Conservation (phyloP, 2,797 vertebrate genomes). For the Margarornis squamiger region DNA sequence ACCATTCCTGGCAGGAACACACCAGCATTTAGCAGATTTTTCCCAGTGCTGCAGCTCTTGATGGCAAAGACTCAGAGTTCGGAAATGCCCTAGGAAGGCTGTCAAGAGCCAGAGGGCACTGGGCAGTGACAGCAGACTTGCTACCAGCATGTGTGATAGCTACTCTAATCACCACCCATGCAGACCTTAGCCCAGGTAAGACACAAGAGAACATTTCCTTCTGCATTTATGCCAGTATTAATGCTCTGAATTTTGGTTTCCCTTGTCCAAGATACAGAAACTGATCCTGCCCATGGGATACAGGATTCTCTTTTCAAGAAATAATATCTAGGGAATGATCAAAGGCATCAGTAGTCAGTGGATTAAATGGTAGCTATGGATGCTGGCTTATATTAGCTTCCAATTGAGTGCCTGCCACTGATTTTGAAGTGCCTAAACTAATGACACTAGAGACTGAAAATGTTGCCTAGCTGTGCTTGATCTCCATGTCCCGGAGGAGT, state of each 20-base stretch:
- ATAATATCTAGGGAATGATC: not conserved
- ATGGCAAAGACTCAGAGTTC: not conserved
- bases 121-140: not conserved
- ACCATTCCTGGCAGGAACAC: not conserved
- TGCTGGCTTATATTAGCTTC: not conserved
- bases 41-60: not conserved
- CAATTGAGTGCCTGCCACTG: not conserved
- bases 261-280: not conserved
- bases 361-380: not conserved
- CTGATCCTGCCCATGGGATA: not conserved
- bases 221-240: not conserved
- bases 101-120: not conserved
- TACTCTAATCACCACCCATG: not conserved
- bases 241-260: not conserved
- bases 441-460: not conserved
- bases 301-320: not conserved
- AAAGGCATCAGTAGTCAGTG: not conserved
- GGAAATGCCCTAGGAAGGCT: not conserved
- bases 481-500: not conserved
- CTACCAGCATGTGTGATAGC: not conserved
- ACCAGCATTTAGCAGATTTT: not conserved
- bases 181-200: not conserved
- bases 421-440: conserved; percentile 15
- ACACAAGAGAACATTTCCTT: not conserved
- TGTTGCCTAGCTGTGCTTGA: not conserved